A percentile compares a stretch with the other conserved stretches of the same genome.
These are phyloP conservation scores for Conus canariensis DNA, from an alignment of 2,888 invertebrate species.

Conservation along the genomic window DNA sequence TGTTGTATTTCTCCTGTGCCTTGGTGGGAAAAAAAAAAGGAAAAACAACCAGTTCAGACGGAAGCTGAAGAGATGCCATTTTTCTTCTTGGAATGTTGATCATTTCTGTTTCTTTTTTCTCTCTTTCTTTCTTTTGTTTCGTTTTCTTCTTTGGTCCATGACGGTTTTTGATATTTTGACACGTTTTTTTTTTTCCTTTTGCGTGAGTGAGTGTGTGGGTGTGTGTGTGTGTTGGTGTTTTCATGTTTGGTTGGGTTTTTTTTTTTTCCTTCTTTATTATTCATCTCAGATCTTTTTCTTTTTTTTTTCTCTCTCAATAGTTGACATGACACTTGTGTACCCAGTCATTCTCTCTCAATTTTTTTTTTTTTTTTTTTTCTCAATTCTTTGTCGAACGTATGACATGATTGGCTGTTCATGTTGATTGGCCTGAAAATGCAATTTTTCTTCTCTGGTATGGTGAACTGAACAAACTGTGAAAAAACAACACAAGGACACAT, in stretches of 20 bases:
- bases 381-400: too few species aligned
- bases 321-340: background rate
- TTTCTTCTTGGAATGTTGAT: background rate
- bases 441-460: too few species aligned
- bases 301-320: background rate
- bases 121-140: background rate
- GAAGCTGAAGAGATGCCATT: slow-evolving; percentile 37
- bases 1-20: slow-evolving; percentile 43
- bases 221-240: too few species aligned
- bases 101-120: slow-evolving; percentile 21
- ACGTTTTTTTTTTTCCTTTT: background rate
- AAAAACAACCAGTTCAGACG: slow-evolving; percentile 38
- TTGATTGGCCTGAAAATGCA: too few species aligned
- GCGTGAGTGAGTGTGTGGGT: background rate
- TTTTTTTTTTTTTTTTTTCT: background rate
- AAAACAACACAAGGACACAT: too few species aligned
- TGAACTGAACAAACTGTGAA: too few species aligned
- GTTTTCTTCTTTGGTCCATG: background rate
- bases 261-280: background rate
- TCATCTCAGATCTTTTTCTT: background rate
- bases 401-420: too few species aligned
- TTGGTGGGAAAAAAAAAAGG: slow-evolving; percentile 27
- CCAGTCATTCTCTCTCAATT: background rate
- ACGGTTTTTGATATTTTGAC: too few species aligned
- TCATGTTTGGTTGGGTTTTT: too few species aligned